phyloP scores from a whole-genome alignment of 1,140 invertebrate genomes.

The Nebria ingens region DNA sequence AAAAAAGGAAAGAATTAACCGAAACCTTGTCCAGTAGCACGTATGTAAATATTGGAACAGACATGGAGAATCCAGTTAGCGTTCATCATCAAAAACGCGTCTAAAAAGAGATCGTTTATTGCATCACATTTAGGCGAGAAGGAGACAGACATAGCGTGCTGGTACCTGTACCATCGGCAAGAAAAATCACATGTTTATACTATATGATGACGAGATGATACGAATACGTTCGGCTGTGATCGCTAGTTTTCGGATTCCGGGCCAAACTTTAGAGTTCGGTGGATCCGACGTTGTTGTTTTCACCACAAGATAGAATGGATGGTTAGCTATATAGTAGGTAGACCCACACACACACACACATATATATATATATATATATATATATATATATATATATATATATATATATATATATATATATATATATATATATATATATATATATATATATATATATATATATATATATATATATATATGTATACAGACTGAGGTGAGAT shows the following conservation, averaged over 20 bases:
- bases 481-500: conserved; percentile 30
- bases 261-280: not conserved
- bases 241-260: not conserved
- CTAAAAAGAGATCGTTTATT: not conserved
- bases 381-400: no score
- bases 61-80: conserved; percentile 8
- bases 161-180: conserved; percentile 2
- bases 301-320: conserved; percentile 23
- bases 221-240: not conserved
- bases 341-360: no score
- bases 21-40: not conserved
- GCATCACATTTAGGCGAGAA: not conserved
- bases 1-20: no score
- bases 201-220: not conserved
- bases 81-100: conserved; percentile 1
- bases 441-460: no score
- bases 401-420: no score
- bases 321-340: no score
- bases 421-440: no score
- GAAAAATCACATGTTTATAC: not conserved
- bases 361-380: no score
- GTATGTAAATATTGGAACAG: conserved; percentile 7
- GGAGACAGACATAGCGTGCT: not conserved
- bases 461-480: no score
- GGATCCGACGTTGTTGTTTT: conserved; percentile 11